Evolutionary conservation across 1,140 invertebrate genomes (phyloP).

Genomic region (Musca vetustissima): DNA sequence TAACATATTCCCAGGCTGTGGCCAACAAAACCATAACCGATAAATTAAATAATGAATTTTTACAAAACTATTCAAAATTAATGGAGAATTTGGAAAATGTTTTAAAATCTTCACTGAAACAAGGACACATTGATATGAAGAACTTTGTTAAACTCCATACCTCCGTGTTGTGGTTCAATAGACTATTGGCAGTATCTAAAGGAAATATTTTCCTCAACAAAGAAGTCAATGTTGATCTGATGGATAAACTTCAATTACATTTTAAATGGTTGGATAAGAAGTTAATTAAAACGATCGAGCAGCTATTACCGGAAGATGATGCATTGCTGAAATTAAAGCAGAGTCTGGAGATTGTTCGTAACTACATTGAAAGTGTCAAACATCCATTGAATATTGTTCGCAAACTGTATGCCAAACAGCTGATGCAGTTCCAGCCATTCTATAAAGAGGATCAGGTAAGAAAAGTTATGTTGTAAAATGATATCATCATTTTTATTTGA

Average conservation of each 20-base stretch:
- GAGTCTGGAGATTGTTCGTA: conserved; percentile 27
- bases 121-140: conserved; percentile 27
- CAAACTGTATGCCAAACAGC: conserved; percentile 47
- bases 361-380: conserved; percentile 37
- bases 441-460: conserved; percentile 45
- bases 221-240: conserved; percentile 37
- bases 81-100: conserved; percentile 30
- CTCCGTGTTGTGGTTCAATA: conserved; percentile 46
- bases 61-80: conserved; percentile 34
- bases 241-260: conserved; percentile 51
- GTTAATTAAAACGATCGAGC: conserved; percentile 29
- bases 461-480: neutral
- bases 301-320: conserved; percentile 6
- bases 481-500: too few species aligned
- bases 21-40: conserved; percentile 30
- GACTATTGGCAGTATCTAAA: conserved; percentile 35
- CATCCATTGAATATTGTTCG: conserved; percentile 42
- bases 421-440: conserved; percentile 46
- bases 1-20: conserved; percentile 50
- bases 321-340: neutral
- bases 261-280: conserved; percentile 53
- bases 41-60: conserved; percentile 42
- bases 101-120: conserved; percentile 17
- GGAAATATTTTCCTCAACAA: conserved; percentile 39
- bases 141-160: conserved; percentile 35